phyloP scores from a whole-genome alignment of 2,797 vertebrate genomes.

The Gallinago stenura region DNA sequence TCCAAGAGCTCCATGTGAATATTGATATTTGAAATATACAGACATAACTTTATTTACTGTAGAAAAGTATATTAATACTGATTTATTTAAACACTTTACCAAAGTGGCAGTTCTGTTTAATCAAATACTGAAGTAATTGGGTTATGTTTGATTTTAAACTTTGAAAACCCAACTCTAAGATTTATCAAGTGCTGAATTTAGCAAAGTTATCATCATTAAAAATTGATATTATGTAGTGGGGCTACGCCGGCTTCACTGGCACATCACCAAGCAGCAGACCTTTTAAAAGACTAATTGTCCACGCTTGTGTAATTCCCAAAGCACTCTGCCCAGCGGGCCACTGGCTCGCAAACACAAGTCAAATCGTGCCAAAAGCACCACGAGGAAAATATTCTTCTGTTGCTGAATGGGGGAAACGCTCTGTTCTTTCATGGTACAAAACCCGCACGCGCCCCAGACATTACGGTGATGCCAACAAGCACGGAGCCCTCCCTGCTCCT shows the following conservation, averaged over 20 bases:
- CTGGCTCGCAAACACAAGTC: conserved; percentile 46
- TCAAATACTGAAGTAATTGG: conserved; percentile 72
- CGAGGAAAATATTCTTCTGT: background rate
- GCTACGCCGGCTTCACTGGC: conserved; percentile 24
- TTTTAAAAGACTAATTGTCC: conserved; percentile 73
- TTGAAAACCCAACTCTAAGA: conserved; percentile 50
- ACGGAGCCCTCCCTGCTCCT: background rate
- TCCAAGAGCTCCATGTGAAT: conserved; percentile 45
- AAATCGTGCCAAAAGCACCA: conserved; percentile 44
- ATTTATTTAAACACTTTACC: conserved; percentile 77
- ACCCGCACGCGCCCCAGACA: background rate
- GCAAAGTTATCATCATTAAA: conserved; percentile 73
- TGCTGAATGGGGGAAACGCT: background rate
- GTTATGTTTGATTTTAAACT: conserved; percentile 78
- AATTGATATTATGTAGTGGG: conserved; percentile 58
- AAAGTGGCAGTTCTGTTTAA: conserved; percentile 73
- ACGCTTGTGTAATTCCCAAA: conserved; percentile 51
- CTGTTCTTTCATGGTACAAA: background rate
- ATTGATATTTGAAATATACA: conserved; percentile 69
- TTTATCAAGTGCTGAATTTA: conserved; percentile 72
- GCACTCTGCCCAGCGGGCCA: background rate
- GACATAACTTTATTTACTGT: conserved; percentile 72
- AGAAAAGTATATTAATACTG: conserved; percentile 74
- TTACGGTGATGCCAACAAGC: background rate
- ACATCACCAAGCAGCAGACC: conserved; percentile 50